Percentiles rank a stretch among this genome's conserved stretches.
Evolutionary conservation across 2,113 vertebrate genomes (phyloP).

Genomic region (Mus pahari): DNA sequence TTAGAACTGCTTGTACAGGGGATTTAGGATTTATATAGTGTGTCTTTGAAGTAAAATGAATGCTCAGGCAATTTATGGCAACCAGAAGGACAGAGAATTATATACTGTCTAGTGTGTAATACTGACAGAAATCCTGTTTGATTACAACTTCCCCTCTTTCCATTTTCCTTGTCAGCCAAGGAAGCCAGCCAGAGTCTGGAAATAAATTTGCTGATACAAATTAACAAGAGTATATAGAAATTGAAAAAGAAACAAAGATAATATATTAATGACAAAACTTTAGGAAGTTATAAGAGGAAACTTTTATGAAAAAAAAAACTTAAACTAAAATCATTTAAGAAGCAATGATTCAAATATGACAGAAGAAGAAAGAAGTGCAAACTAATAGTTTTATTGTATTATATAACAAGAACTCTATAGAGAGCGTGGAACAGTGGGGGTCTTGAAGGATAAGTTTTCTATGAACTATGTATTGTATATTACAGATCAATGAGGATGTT

Average conservation of each 20-base stretch:
- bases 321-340: not conserved
- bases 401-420: not conserved
- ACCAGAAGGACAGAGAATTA: not conserved
- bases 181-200: not conserved
- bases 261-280: not conserved
- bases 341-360: not conserved
- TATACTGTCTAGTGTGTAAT: not conserved
- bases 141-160: not conserved
- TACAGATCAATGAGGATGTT: conserved; percentile 1
- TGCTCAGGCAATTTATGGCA: not conserved
- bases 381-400: not conserved
- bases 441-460: conserved; percentile 3
- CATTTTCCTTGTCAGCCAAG: not conserved
- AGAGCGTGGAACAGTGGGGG: not conserved
- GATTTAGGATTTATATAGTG: not conserved
- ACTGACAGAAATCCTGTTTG: not conserved
- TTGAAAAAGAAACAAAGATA: not conserved
- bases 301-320: not conserved
- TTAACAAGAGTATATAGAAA: conserved; percentile 5
- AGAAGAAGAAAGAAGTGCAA: not conserved
- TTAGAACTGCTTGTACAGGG: not conserved
- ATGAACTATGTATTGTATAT: not conserved
- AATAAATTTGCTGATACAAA: not conserved
- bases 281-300: not conserved
- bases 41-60: conserved; percentile 5